Percentiles rank a stretch among this genome's conserved stretches.
Evolutionary conservation across 2,797 vertebrate genomes (phyloP).

Genomic region (Neoniphon sammara): DNA sequence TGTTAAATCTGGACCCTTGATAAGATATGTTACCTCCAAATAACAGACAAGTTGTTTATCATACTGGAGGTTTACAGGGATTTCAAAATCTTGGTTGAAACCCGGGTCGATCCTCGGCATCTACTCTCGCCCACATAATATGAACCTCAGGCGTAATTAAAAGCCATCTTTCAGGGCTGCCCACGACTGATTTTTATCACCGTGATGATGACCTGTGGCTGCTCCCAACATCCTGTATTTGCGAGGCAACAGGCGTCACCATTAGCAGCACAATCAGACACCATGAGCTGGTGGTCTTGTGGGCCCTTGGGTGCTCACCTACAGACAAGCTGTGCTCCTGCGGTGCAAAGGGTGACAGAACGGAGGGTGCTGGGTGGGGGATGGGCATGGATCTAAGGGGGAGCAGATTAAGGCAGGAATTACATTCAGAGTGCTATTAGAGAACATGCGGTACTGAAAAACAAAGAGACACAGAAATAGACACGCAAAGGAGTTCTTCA

Average conservation of each 20-base stretch:
- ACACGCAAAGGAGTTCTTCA: no score
- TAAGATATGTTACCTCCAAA: no score
- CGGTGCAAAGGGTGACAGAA: background rate
- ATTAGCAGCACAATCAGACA: conserved; percentile 51
- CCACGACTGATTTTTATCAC: background rate
- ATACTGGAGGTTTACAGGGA: no score
- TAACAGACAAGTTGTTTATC: no score
- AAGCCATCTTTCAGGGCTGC: background rate
- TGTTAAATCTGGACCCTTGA: no score
- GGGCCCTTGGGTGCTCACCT: conserved; percentile 16
- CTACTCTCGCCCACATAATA: no score
- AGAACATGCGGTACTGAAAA: conserved; percentile 19
- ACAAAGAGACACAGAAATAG: conserved; percentile 21
- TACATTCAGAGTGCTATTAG: conserved; percentile 47
- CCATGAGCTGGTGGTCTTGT: conserved; percentile 6
- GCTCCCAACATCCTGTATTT: conserved; percentile 14
- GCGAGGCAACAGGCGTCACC: conserved; percentile 32
- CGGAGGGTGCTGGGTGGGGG: background rate
- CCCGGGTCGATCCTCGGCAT: no score
- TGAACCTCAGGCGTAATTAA: no score
- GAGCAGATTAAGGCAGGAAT: conserved; percentile 44
- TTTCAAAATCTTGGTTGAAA: no score
- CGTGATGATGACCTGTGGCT: background rate
- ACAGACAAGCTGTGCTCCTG: background rate
- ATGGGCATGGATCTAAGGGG: conserved; percentile 9